Evolutionary conservation across 2,888 invertebrate genomes (phyloP).

Genomic region (Drosophila pseudotakahashii): DNA sequence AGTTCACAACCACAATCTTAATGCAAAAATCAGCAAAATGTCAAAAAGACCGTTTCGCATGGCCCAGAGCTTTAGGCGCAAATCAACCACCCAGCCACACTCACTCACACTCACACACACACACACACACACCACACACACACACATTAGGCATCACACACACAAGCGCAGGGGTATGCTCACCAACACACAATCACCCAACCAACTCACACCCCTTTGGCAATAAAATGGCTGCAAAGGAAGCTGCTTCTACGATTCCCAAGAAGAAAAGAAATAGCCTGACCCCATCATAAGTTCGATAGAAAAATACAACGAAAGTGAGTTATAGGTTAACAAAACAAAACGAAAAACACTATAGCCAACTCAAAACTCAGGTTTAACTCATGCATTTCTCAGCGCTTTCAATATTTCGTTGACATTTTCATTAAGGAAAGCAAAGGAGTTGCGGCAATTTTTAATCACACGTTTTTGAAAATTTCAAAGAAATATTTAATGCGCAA

Average conservation of each 20-base stretch:
- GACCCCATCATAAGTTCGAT: conserved; percentile 39
- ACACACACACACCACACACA: conserved; percentile 61
- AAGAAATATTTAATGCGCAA: conserved; percentile 72
- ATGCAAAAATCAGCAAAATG: conserved; percentile 28
- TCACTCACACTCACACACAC: conserved; percentile 52
- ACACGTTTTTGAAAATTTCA: conserved; percentile 62
- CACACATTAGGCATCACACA: conserved; percentile 47
- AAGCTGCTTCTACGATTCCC: conserved; percentile 81
- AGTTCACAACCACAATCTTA: conserved; percentile 52
- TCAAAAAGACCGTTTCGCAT: conserved; percentile 65
- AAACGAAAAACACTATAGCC: conserved; percentile 15
- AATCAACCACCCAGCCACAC: conserved; percentile 64
- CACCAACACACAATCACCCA: conserved; percentile 38
- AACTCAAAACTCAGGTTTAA: conserved; percentile 22
- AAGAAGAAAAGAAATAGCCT: conserved; percentile 82
- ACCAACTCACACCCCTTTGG: conserved; percentile 65
- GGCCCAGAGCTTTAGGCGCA: conserved; percentile 60
- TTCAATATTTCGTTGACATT: conserved; percentile 72
- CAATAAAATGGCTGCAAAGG: conserved; percentile 78
- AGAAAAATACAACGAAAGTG: conserved; percentile 13
- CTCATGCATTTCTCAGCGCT: conserved; percentile 61
- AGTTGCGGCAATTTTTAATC: conserved; percentile 59
- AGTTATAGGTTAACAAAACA: conserved; percentile 19
- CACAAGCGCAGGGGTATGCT: conserved; percentile 55
- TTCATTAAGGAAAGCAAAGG: conserved; percentile 65